A percentile compares a stretch with the other conserved stretches of the same genome.
These are phyloP conservation scores for Nomada ferruginata DNA, from an alignment of 2,888 invertebrate species.

Conservation along the genomic window DNA sequence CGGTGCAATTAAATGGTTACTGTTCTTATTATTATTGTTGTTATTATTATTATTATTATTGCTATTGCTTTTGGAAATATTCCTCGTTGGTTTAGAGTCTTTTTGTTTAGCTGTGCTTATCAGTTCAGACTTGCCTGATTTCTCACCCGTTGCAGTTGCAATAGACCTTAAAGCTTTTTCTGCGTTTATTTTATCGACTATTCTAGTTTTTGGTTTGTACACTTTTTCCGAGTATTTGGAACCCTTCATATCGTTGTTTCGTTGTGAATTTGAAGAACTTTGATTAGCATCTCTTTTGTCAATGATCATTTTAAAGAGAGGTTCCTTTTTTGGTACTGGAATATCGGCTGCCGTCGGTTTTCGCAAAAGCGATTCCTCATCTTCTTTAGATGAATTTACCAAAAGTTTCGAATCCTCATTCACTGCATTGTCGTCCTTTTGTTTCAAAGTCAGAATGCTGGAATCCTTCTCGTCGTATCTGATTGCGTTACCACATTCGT, in stretches of 20 bases:
- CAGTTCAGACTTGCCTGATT: neutral
- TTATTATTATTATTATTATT: neutral
- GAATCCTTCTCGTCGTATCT: neutral
- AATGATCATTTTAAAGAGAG: conserved; percentile 25
- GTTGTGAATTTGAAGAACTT: conserved; percentile 10
- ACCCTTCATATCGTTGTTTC: conserved; percentile 19
- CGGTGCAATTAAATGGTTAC: neutral
- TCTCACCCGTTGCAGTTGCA: conserved; percentile 46
- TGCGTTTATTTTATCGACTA: conserved; percentile 75
- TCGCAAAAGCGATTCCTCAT: neutral
- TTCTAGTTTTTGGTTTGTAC: conserved; percentile 76
- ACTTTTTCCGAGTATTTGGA: conserved; percentile 56
- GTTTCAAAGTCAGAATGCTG: conserved; percentile 3
- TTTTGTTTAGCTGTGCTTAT: neutral
- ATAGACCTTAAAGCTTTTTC: conserved; percentile 70
- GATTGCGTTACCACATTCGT: neutral
- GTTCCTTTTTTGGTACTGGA: conserved; percentile 35
- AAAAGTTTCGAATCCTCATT: conserved; percentile 17
- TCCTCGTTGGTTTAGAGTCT: conserved; percentile 6
- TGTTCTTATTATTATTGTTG: neutral
- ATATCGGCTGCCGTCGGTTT: neutral
- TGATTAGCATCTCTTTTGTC: conserved; percentile 23
- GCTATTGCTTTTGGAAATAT: conserved; percentile 11
- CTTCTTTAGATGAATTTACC: conserved; percentile 21
- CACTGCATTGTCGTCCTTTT: conserved; percentile 6